phyloP scores from a whole-genome alignment of 2,113 vertebrate species.

The Benthochromis sp. region DNA sequence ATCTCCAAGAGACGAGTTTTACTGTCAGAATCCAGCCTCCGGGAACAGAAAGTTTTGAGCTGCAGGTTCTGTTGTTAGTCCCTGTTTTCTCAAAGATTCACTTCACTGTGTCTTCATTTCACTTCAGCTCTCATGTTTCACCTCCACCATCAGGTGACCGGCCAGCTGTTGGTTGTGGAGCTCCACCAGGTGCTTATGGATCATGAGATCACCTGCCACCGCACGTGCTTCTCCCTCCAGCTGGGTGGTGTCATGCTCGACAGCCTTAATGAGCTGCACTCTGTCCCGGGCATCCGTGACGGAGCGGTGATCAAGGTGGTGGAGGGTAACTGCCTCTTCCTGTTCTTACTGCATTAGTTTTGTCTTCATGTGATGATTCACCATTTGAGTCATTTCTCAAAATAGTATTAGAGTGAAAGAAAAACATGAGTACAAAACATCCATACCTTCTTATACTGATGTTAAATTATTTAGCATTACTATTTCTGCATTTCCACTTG shows the following conservation, averaged over 20 bases:
- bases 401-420: neutral
- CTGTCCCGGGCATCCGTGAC: slow-evolving; percentile 82
- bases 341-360: neutral
- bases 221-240: slow-evolving; percentile 92
- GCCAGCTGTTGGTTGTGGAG: slow-evolving; percentile 90
- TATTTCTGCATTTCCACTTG: neutral
- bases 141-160: slow-evolving; percentile 76
- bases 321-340: slow-evolving; percentile 76
- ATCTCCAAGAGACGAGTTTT: slow-evolving; percentile 83
- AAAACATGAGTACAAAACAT: neutral
- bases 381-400: neutral
- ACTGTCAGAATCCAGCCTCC: slow-evolving; percentile 86
- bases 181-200: slow-evolving; percentile 96
- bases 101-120: neutral
- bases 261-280: slow-evolving; percentile 80
- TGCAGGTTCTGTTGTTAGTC: slow-evolving; percentile 75
- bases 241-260: slow-evolving; percentile 82
- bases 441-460: neutral
- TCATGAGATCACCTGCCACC: slow-evolving; percentile 86
- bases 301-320: slow-evolving; percentile 82
- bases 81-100: neutral
- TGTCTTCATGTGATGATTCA: neutral
- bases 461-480: neutral
- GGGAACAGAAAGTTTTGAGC: slow-evolving; percentile 81
- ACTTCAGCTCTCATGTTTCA: neutral